Conservation (phyloP, 2,113 vertebrate genomes). For the Tachysurus vachellii region DNA sequence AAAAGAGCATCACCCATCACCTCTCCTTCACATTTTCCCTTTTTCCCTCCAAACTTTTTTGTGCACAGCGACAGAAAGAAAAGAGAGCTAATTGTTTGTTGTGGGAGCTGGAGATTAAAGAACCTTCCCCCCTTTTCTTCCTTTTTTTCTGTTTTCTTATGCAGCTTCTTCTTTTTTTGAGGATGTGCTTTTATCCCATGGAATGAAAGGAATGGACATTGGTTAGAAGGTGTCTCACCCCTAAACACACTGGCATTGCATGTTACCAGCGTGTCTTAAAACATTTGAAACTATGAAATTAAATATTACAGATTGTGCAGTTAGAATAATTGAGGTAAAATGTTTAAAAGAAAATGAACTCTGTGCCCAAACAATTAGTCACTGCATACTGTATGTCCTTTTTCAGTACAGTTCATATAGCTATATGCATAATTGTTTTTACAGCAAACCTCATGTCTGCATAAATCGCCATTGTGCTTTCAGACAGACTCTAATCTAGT, state of each 20-base stretch:
- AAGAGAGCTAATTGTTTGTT: slow-evolving; percentile 62
- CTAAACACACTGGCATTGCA: background rate
- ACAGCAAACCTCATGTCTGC: background rate
- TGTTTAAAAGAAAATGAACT: background rate
- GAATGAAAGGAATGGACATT: slow-evolving; percentile 48
- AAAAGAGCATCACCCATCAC: slow-evolving; percentile 62
- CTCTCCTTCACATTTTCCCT: slow-evolving; percentile 55
- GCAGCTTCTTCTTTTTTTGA: slow-evolving; percentile 46
- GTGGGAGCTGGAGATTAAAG: slow-evolving; percentile 59
- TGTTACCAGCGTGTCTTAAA: slow-evolving; percentile 6
- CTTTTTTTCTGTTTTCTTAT: slow-evolving; percentile 27
- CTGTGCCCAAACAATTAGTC: background rate
- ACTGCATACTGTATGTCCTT: background rate
- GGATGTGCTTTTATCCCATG: slow-evolving; percentile 46
- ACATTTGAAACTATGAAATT: background rate
- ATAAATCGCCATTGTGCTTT: background rate
- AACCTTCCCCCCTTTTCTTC: slow-evolving; percentile 34
- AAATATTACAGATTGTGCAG: background rate
- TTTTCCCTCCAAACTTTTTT: slow-evolving; percentile 51
- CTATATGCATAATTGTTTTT: background rate
- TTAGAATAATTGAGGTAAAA: background rate
- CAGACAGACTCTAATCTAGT: background rate
- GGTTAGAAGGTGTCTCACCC: slow-evolving; percentile 28
- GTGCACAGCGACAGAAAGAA: slow-evolving; percentile 49
- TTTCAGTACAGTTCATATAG: background rate